A percentile compares a stretch with the other conserved stretches of the same genome.
These are phyloP conservation scores for Sesamia inferens DNA, from an alignment of 2,888 invertebrate genomes.

Conservation along the genomic window DNA sequence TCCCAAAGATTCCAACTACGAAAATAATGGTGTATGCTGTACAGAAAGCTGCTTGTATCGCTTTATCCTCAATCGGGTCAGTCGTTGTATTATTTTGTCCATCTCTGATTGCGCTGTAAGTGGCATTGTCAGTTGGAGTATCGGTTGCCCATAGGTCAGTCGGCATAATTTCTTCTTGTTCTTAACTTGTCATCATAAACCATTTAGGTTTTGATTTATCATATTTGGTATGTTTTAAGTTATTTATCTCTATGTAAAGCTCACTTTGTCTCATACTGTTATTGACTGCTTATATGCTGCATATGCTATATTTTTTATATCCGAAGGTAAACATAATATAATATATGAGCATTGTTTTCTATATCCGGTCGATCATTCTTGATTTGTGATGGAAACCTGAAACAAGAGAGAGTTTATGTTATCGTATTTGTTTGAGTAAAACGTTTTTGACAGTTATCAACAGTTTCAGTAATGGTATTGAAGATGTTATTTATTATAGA, in stretches of 20 bases:
- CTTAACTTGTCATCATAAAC: slow-evolving; percentile 84
- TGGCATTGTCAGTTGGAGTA: slow-evolving; percentile 73
- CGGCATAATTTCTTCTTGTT: slow-evolving; percentile 80
- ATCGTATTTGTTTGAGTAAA: slow-evolving; percentile 21
- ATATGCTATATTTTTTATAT: slow-evolving; percentile 18
- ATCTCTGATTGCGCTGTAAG: slow-evolving; percentile 65
- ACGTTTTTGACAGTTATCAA: slow-evolving; percentile 16
- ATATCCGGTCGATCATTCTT: slow-evolving; percentile 58
- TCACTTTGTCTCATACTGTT: slow-evolving; percentile 73
- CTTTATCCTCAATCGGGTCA: slow-evolving; percentile 91
- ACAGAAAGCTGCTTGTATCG: slow-evolving; percentile 93
- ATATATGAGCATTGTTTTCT: slow-evolving; percentile 29
- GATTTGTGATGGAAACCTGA: slow-evolving; percentile 63
- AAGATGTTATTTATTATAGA: slow-evolving; percentile 3
- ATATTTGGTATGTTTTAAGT: slow-evolving; percentile 70
- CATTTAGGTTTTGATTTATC: slow-evolving; percentile 75
- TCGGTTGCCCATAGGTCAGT: slow-evolving; percentile 80
- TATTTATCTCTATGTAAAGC: slow-evolving; percentile 55
- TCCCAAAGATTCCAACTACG: slow-evolving; percentile 94
- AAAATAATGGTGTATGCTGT: slow-evolving; percentile 94
- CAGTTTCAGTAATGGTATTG: neutral
- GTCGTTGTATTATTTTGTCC: slow-evolving; percentile 70
- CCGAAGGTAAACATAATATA: slow-evolving; percentile 16
- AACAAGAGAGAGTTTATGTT: slow-evolving; percentile 56
- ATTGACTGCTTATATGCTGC: slow-evolving; percentile 29